Evolutionary conservation across 2,888 invertebrate genomes (phyloP).

Genomic region (Aphodius sticticus): DNA sequence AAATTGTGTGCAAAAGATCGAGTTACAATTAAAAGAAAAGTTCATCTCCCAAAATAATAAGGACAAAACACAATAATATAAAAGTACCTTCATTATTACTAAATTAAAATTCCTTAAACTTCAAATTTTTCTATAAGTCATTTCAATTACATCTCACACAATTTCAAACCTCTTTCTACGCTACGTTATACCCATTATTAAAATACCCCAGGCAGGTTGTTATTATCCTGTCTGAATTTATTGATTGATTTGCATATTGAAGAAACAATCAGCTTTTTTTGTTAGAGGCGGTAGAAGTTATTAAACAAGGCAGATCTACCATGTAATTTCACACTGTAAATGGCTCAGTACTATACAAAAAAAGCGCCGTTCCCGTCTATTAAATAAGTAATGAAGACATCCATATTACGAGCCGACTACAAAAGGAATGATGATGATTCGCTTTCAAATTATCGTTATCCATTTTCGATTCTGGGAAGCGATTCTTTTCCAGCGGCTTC

Average conservation of each 20-base stretch:
- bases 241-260: conserved; percentile 21
- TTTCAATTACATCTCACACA: conserved; percentile 7
- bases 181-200: background rate
- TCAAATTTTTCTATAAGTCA: background rate
- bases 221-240: conserved; percentile 19
- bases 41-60: too few relatives aligned
- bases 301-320: conserved; percentile 17
- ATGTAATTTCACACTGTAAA: conserved; percentile 18
- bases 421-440: conserved; percentile 18
- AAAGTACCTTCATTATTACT: too few relatives aligned
- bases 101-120: too few relatives aligned
- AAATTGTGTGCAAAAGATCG: too few relatives aligned
- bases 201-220: background rate
- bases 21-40: too few relatives aligned
- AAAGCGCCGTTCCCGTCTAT: conserved; percentile 18
- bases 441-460: conserved; percentile 18
- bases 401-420: conserved; percentile 13
- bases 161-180: background rate
- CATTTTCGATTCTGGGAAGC: conserved; percentile 18
- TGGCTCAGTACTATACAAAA: background rate
- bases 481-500: background rate
- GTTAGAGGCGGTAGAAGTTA: conserved; percentile 12
- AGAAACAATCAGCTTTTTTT: conserved; percentile 23
- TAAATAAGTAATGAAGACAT: conserved; percentile 20
- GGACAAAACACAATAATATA: too few relatives aligned